phyloP scores from a whole-genome alignment of 2,888 invertebrate species.

The Iselma pallidipennis region DNA sequence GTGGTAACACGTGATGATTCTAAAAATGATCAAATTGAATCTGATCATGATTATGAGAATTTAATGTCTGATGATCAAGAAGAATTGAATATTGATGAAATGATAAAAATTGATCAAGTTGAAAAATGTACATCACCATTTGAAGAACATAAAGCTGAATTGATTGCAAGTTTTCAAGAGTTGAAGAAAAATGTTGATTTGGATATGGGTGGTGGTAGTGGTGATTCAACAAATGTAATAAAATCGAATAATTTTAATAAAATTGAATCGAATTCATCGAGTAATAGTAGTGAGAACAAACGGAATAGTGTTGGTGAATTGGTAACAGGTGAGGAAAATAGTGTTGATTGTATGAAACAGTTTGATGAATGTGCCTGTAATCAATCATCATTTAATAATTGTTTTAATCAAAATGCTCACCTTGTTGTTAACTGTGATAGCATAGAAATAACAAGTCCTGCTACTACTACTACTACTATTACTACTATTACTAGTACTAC shows the following conservation, averaged over 20 bases:
- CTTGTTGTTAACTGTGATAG: conserved; percentile 41
- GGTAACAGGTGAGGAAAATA: conserved; percentile 52
- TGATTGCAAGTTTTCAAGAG: conserved; percentile 51
- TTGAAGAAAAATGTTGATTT: conserved; percentile 40
- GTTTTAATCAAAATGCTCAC: conserved; percentile 31
- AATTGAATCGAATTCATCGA: background rate
- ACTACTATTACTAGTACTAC: conserved; percentile 7
- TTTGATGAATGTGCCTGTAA: conserved; percentile 35
- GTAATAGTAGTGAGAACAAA: conserved; percentile 13
- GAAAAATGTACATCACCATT: conserved; percentile 40
- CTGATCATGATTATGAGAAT: conserved; percentile 53
- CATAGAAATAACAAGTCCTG: conserved; percentile 17
- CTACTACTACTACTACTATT: conserved; percentile 15
- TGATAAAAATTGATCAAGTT: conserved; percentile 31
- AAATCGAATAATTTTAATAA: too few relatives aligned
- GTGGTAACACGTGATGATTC: conserved; percentile 42
- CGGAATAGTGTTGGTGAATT: conserved; percentile 17
- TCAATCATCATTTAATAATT: conserved; percentile 7
- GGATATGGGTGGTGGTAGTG: conserved; percentile 31
- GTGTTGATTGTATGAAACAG: conserved; percentile 42
- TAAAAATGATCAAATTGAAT: conserved; percentile 21
- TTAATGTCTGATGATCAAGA: conserved; percentile 45
- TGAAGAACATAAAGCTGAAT: conserved; percentile 48
- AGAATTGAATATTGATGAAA: conserved; percentile 35
- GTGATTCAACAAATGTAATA: conserved; percentile 20